Conservation (phyloP, 2,113 vertebrate species). For the Pungitius pungitius region DNA sequence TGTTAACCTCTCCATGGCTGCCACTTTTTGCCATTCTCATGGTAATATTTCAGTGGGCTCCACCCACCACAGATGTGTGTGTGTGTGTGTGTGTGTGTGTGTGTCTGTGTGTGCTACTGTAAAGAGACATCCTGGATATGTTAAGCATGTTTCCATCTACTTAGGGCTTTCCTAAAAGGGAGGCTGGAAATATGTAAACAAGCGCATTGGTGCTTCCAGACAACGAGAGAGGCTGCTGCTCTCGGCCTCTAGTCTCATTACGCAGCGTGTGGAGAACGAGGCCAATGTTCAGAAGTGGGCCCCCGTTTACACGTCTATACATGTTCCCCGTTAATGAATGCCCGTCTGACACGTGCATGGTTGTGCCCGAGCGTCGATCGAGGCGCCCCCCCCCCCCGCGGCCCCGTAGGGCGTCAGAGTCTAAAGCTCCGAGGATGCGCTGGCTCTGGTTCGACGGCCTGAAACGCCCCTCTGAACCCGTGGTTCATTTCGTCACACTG, state of each 20-base stretch:
- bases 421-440: too few species aligned
- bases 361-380: too few species aligned
- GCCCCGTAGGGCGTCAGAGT: too few species aligned
- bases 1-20: slow-evolving; percentile 76
- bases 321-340: neutral
- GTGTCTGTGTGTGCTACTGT: slow-evolving; percentile 27
- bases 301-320: neutral
- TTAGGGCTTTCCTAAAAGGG: neutral
- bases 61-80: slow-evolving; percentile 67
- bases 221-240: neutral
- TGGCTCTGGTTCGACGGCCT: too few species aligned
- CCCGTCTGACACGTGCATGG: too few species aligned
- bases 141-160: slow-evolving; percentile 23
- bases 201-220: neutral
- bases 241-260: neutral
- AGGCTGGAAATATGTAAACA: slow-evolving; percentile 3
- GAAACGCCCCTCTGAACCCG: neutral
- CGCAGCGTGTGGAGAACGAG: too few species aligned
- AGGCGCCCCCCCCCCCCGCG: too few species aligned
- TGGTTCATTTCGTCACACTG: neutral
- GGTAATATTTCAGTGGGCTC: slow-evolving; percentile 69
- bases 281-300: neutral
- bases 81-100: slow-evolving; percentile 10
- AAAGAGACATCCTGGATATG: slow-evolving; percentile 7
- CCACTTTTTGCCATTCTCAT: slow-evolving; percentile 75